phyloP scores from a whole-genome alignment of 2,113 vertebrate genomes.

The Scomber japonicus region DNA sequence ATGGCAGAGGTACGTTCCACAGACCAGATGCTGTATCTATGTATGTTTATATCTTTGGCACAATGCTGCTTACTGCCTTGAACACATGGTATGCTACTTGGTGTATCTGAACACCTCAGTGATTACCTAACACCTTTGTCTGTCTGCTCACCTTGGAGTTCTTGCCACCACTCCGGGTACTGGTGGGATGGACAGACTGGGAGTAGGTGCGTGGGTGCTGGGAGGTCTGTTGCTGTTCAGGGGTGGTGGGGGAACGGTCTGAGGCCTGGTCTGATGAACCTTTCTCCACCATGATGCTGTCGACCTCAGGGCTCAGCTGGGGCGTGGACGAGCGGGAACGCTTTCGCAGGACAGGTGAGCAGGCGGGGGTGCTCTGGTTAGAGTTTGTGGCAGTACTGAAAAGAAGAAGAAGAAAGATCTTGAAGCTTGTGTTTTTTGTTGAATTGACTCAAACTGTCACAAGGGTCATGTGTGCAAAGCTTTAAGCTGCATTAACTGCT shows the following conservation, averaged over 20 bases:
- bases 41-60: no score
- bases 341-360: conserved; percentile 93
- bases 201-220: conserved; percentile 81
- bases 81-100: no score
- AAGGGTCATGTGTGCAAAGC: no score
- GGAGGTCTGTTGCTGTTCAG: conserved; percentile 81
- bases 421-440: no score
- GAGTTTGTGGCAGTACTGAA: conserved; percentile 94
- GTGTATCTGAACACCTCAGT: no score
- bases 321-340: conserved; percentile 90
- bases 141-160: conserved; percentile 90
- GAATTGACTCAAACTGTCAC: background rate
- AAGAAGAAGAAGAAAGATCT: background rate
- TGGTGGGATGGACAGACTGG: conserved; percentile 86
- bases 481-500: no score
- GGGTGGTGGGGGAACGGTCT: conserved; percentile 91
- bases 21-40: no score
- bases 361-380: conserved; percentile 93
- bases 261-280: conserved; percentile 89
- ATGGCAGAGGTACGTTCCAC: no score
- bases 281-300: conserved; percentile 93
- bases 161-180: conserved; percentile 88
- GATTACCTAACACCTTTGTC: background rate
- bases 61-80: no score
- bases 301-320: conserved; percentile 87